Conservation (phyloP, 1,140 invertebrate species). For the Theocolax elegans region DNA sequence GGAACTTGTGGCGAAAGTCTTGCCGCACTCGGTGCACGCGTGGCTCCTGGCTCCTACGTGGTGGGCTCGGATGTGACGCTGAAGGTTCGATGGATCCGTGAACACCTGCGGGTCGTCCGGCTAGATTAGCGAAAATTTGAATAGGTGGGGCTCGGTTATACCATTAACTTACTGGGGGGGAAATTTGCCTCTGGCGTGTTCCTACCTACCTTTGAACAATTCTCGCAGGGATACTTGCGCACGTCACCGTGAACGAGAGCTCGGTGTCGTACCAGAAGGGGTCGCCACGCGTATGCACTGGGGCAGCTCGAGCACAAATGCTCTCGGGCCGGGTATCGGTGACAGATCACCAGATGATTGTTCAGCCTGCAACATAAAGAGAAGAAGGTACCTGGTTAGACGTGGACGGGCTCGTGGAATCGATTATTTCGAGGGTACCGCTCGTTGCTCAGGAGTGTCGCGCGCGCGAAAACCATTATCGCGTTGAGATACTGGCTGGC, state of each 20-base stretch:
- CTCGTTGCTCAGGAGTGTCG: background rate
- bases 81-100: slow-evolving; percentile 94
- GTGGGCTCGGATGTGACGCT: slow-evolving; percentile 93
- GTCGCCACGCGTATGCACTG: slow-evolving; percentile 83
- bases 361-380: slow-evolving; percentile 75
- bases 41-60: slow-evolving; percentile 94
- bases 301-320: slow-evolving; percentile 88
- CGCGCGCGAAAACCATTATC: slow-evolving; percentile 59
- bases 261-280: slow-evolving; percentile 84
- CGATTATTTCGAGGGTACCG: background rate
- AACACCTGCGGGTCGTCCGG: slow-evolving; percentile 76
- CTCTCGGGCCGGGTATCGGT: slow-evolving; percentile 81
- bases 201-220: slow-evolving; percentile 84
- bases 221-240: slow-evolving; percentile 90
- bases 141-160: slow-evolving; percentile 41
- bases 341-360: slow-evolving; percentile 79
- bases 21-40: slow-evolving; percentile 97
- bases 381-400: background rate
- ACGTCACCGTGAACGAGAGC: slow-evolving; percentile 82
- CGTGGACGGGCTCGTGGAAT: too few relatives aligned
- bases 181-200: background rate
- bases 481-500: slow-evolving; percentile 57
- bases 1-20: slow-evolving; percentile 96
- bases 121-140: slow-evolving; percentile 63
- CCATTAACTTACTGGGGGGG: background rate